Conservation (phyloP, 2,113 vertebrate genomes). For the Callorhinus ursinus region DNA sequence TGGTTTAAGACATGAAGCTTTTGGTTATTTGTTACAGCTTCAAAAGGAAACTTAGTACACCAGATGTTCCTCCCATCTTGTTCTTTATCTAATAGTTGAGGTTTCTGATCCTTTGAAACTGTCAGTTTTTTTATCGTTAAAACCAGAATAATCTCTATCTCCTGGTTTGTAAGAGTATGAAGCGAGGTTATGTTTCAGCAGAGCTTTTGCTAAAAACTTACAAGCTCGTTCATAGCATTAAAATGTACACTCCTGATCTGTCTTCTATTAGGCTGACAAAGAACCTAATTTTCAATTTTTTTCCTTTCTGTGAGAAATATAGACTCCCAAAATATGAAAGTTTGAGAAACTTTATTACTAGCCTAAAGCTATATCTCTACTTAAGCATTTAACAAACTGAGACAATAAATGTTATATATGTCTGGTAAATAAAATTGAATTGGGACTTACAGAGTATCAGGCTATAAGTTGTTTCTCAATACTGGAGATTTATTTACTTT, state of each 20-base stretch:
- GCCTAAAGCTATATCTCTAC: background rate
- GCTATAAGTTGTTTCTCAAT: too few species aligned
- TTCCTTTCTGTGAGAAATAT: background rate
- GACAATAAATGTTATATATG: background rate
- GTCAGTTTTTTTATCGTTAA: background rate
- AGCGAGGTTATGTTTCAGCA: too few species aligned
- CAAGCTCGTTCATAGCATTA: background rate
- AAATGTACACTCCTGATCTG: rapidly evolving
- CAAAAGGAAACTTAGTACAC: background rate
- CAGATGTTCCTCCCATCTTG: background rate
- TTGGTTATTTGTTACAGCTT: background rate
- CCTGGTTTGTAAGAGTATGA: background rate
- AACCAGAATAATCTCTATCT: background rate
- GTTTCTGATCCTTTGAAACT: background rate
- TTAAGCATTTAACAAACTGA: background rate
- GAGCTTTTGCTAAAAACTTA: background rate
- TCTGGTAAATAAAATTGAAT: background rate
- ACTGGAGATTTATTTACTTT: background rate
- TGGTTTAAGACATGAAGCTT: background rate
- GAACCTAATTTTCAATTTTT: background rate
- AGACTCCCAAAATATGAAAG: background rate
- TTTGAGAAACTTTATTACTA: background rate
- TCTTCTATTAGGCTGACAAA: background rate
- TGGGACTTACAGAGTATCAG: too few species aligned
- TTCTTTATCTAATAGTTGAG: background rate